A percentile compares a stretch with the other conserved stretches of the same genome.
Conservation (phyloP, 1,140 invertebrate genomes). For the Zaprionus ghesquierei region DNA sequence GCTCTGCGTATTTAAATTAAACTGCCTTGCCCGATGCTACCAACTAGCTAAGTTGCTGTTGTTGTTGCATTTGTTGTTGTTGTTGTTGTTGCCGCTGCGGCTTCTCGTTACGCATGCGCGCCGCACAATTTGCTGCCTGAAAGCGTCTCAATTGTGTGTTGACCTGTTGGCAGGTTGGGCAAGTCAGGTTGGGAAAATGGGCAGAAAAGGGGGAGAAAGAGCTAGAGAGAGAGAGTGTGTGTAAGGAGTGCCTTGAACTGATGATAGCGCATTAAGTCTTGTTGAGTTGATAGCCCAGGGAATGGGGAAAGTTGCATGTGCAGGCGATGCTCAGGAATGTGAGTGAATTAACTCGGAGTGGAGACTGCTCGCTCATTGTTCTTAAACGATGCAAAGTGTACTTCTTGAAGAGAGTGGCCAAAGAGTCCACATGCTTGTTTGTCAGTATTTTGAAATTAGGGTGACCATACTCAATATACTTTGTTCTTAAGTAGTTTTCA, state of each 20-base stretch:
- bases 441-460: no score
- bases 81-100: background rate
- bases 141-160: slow-evolving; percentile 65
- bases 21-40: slow-evolving; percentile 39
- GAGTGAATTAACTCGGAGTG: background rate
- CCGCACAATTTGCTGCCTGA: slow-evolving; percentile 69
- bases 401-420: no score
- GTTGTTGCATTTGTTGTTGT: background rate
- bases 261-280: background rate
- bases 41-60: slow-evolving; percentile 11
- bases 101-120: slow-evolving; percentile 64
- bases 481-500: no score
- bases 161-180: slow-evolving; percentile 25
- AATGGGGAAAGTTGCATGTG: background rate
- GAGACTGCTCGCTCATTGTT: background rate
- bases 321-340: background rate
- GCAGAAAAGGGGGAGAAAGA: background rate
- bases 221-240: background rate
- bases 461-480: no score
- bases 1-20: slow-evolving; percentile 61
- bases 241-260: background rate
- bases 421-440: no score
- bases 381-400: no score
- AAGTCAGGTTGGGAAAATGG: background rate
- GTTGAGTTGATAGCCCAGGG: background rate